Evolutionary conservation across 2,113 vertebrate genomes (phyloP).

Genomic region (Ailurus styani): DNA sequence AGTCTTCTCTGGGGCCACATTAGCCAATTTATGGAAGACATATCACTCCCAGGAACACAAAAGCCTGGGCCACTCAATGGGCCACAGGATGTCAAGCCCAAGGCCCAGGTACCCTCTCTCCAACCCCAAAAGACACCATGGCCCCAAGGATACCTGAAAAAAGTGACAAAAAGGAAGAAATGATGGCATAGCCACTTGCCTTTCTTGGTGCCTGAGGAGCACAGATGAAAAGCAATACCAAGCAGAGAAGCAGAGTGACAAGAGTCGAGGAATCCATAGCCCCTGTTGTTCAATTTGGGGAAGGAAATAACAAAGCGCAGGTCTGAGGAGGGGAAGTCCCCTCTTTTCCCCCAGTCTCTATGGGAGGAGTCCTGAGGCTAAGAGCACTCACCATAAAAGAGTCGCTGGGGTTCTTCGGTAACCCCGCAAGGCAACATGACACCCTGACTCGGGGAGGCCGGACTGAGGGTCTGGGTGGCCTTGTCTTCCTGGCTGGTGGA

Average conservation of each 20-base stretch:
- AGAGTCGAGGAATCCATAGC: conserved; percentile 5
- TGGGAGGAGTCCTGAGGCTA: conserved; percentile 56
- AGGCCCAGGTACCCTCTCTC: not conserved
- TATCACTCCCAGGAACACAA: not conserved
- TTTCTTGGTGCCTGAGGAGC: not conserved
- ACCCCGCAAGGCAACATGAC: conserved; percentile 89
- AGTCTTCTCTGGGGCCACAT: not conserved
- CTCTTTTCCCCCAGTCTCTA: conserved; percentile 62
- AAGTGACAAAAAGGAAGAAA: not conserved
- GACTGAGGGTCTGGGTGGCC: conserved; percentile 87
- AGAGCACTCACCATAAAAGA: conserved; percentile 87
- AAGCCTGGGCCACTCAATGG: not conserved
- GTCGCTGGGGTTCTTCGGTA: conserved; percentile 86
- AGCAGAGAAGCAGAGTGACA: conserved; percentile 34
- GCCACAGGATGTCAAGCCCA: not conserved
- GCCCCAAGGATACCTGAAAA: not conserved
- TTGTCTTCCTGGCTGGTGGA: conserved; percentile 86
- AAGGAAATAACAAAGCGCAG: conserved; percentile 67
- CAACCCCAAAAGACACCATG: not conserved
- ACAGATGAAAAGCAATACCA: conserved; percentile 30
- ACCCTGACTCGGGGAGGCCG: conserved; percentile 84
- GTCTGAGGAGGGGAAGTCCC: conserved; percentile 62
- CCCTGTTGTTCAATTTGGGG: conserved; percentile 35
- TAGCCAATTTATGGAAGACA: not conserved
- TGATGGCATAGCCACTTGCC: not conserved